Conservation (phyloP, 2,113 vertebrate species). For the Thamnophis sirtalis region DNA sequence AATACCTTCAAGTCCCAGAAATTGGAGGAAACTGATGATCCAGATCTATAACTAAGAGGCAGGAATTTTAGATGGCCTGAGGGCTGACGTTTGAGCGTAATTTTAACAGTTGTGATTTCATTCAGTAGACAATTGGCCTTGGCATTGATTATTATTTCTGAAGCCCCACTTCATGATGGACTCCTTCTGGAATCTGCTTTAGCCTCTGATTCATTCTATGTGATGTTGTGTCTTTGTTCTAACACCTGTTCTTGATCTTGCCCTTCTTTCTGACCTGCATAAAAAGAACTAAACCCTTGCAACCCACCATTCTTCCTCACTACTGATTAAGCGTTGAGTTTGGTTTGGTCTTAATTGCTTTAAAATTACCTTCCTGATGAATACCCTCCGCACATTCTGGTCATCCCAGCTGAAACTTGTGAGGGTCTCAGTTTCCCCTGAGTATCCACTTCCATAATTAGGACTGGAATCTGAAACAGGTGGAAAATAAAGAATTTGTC, state of each 20-base stretch:
- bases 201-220: background rate
- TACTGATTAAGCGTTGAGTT: background rate
- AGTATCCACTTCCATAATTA: conserved; percentile 68
- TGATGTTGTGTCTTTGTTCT: background rate
- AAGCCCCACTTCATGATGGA: background rate
- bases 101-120: background rate
- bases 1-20: background rate
- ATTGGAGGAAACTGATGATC: background rate
- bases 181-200: background rate
- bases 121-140: background rate
- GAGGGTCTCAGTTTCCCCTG: conserved; percentile 79
- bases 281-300: background rate
- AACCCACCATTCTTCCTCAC: background rate
- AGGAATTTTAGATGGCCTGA: background rate
- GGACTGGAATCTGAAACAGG: conserved; percentile 68
- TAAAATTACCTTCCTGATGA: conserved; percentile 85
- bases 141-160: background rate
- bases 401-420: conserved; percentile 89
- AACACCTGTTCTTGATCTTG: background rate
- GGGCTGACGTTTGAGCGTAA: background rate
- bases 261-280: background rate
- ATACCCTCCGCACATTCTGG: conserved; percentile 79
- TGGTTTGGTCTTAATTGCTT: background rate
- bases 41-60: background rate
- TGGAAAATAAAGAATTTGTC: background rate